Conservation (phyloP, 2,888 invertebrate genomes). For the Acronicta leporina region DNA sequence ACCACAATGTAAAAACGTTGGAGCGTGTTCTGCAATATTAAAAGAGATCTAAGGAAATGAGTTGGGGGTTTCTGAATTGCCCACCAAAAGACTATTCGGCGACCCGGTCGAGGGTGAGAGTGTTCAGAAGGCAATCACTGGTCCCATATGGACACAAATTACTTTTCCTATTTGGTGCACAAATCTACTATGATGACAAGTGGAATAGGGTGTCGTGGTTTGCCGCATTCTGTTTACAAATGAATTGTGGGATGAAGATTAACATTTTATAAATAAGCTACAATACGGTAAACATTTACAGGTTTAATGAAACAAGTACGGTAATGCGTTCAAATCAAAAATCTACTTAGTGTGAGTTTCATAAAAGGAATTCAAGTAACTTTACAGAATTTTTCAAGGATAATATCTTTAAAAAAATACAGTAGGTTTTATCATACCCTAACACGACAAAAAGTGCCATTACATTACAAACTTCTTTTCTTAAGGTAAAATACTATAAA, state of each 20-base stretch:
- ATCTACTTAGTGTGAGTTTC: no score
- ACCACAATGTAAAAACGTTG: conserved; percentile 61
- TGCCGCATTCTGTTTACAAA: conserved; percentile 56
- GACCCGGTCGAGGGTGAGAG: conserved; percentile 74
- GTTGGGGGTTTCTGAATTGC: conserved; percentile 75
- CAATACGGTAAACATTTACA: neutral
- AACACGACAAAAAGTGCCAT: no score
- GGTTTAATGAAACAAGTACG: neutral
- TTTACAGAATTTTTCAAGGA: no score
- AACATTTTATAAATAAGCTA: neutral
- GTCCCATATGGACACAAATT: conserved; percentile 89
- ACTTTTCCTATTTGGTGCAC: conserved; percentile 81
- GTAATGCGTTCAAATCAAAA: no score
- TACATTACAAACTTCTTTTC: no score
- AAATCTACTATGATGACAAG: conserved; percentile 83
- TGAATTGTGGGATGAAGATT: conserved; percentile 16
- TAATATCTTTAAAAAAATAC: no score
- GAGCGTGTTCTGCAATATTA: conserved; percentile 69
- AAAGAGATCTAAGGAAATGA: conserved; percentile 79
- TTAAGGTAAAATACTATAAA: neutral
- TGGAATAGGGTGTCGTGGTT: conserved; percentile 77
- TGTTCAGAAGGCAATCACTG: conserved; percentile 86
- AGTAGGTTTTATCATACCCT: no score
- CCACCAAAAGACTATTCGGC: conserved; percentile 79
- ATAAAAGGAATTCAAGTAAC: no score